These are phyloP conservation scores for Mechanitis mazaeus DNA, from an alignment of 2,888 invertebrate genomes.

Conservation along the genomic window DNA sequence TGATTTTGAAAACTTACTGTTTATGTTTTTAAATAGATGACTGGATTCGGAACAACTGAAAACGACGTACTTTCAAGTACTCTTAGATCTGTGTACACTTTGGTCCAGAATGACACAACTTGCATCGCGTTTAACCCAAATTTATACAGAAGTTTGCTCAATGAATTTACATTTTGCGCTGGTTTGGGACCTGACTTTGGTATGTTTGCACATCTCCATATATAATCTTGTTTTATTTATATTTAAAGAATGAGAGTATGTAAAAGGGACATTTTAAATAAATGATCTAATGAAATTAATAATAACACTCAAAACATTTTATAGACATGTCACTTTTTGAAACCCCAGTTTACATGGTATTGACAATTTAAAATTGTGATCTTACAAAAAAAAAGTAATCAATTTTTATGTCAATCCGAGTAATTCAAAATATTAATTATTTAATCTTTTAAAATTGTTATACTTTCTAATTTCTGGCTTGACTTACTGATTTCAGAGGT, in stretches of 20 bases:
- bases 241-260: too few relatives aligned
- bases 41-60: slow-evolving; percentile 79
- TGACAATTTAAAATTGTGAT: too few relatives aligned
- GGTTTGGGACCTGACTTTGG: slow-evolving; percentile 74
- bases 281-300: too few relatives aligned
- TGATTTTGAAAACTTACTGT: neutral
- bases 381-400: too few relatives aligned
- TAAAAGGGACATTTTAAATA: too few relatives aligned
- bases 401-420: too few relatives aligned
- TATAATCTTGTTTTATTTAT: slow-evolving; percentile 7
- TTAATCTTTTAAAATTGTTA: too few relatives aligned
- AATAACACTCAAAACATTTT: too few relatives aligned
- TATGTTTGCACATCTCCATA: slow-evolving; percentile 31
- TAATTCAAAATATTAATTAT: too few relatives aligned
- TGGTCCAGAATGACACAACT: slow-evolving; percentile 68
- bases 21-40: slow-evolving; percentile 46
- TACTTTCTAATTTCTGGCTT: too few relatives aligned
- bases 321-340: too few relatives aligned
- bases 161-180: slow-evolving; percentile 79
- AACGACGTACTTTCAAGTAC: slow-evolving; percentile 66
- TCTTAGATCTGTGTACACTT: slow-evolving; percentile 65
- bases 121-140: slow-evolving; percentile 66
- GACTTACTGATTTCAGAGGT: slow-evolving; percentile 48
- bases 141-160: slow-evolving; percentile 72
- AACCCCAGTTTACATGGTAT: too few relatives aligned